phyloP scores from a whole-genome alignment of 2,888 invertebrate species.

The Prenolepis imparis region DNA sequence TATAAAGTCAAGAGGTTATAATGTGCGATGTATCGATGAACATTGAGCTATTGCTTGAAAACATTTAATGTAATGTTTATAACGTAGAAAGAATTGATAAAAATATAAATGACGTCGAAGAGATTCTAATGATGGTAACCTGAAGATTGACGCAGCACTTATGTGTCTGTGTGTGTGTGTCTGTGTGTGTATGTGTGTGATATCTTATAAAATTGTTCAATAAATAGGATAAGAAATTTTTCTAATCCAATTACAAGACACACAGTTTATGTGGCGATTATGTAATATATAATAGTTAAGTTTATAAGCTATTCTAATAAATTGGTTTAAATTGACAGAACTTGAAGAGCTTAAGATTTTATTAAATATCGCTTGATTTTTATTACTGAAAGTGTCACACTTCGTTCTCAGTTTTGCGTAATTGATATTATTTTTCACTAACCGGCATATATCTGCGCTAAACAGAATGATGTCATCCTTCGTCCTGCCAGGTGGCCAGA shows the following conservation, averaged over 20 bases:
- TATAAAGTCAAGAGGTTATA: not conserved
- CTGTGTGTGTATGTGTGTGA: not conserved
- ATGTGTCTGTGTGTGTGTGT: not conserved
- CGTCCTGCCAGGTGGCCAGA: constrained; percentile 90
- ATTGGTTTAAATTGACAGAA: too few relatives aligned
- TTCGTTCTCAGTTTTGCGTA: constrained; percentile 24
- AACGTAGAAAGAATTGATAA: not conserved
- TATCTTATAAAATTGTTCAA: not conserved
- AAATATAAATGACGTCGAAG: too few relatives aligned
- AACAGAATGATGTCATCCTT: constrained; percentile 90
- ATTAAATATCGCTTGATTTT: not conserved
- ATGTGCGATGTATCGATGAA: not conserved
- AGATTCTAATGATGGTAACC: not conserved
- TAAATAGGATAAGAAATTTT: not conserved
- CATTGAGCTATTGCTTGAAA: not conserved
- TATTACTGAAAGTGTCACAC: not conserved
- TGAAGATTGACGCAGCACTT: not conserved
- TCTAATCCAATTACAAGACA: too few relatives aligned
- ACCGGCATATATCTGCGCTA: constrained; percentile 92
- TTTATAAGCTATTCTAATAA: not conserved
- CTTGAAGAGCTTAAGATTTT: not conserved
- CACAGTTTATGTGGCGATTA: not conserved
- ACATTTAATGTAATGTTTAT: not conserved
- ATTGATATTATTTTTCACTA: constrained; percentile 71
- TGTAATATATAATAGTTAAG: not conserved